Conservation (phyloP, 2,888 invertebrate genomes). For the Lumbricus terrestris region DNA sequence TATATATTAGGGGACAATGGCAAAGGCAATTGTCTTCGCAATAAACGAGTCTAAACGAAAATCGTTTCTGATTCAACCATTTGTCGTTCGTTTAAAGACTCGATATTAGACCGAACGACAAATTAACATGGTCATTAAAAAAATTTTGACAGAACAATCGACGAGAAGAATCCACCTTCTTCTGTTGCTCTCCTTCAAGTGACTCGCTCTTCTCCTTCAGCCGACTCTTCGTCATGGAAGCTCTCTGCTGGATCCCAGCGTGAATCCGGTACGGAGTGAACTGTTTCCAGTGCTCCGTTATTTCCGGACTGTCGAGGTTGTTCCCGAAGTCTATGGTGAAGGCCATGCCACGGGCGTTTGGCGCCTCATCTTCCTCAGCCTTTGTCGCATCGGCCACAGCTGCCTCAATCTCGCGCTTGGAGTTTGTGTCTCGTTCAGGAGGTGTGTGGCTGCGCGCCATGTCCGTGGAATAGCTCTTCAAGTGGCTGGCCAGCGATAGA, state of each 20-base stretch:
- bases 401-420: neutral
- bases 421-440: constrained; percentile 20
- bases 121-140: too few species aligned
- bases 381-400: neutral
- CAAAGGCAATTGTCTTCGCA: too few species aligned
- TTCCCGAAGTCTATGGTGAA: constrained; percentile 32
- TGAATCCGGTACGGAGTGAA: constrained; percentile 26
- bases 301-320: constrained; percentile 24
- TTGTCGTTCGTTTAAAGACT: neutral
- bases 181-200: neutral
- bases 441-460: constrained; percentile 17
- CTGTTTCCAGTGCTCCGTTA: constrained; percentile 29
- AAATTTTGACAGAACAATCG: neutral
- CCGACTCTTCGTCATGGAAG: neutral
- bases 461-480: neutral
- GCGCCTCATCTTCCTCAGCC: neutral
- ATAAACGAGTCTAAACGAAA: too few species aligned
- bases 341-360: constrained; percentile 22
- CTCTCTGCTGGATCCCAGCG: constrained; percentile 29
- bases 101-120: neutral
- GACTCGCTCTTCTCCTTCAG: constrained; percentile 12
- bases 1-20: neutral
- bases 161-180: neutral
- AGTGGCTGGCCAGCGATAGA: neutral
- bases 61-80: neutral